A percentile compares a stretch with the other conserved stretches of the same genome.
Conservation (phyloP, 2,888 invertebrate genomes). For the Morpho helenor region DNA sequence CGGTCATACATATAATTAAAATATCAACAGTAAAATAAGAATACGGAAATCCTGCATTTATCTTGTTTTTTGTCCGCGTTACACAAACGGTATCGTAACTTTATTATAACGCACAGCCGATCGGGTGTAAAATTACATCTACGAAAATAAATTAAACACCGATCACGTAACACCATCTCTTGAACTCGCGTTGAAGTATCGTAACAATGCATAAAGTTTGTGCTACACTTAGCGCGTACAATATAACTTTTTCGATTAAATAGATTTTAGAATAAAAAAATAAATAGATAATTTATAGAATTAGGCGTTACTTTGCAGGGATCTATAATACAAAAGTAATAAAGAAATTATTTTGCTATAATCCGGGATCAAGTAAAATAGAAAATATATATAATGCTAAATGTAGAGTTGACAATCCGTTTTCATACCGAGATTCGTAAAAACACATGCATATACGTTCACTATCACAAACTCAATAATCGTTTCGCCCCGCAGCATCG, state of each 20-base stretch:
- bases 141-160: slow-evolving; percentile 47
- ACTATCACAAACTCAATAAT: no score
- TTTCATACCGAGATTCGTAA: no score
- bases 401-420: no score
- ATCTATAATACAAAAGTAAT: no score
- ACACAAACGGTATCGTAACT: slow-evolving; percentile 25
- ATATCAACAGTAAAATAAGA: neutral
- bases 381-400: no score
- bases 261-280: no score
- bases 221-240: slow-evolving; percentile 2
- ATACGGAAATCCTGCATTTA: slow-evolving; percentile 8
- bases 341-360: no score
- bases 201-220: slow-evolving; percentile 19
- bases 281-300: no score
- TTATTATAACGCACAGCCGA: slow-evolving; percentile 36
- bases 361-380: no score
- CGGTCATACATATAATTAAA: neutral
- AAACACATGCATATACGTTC: no score
- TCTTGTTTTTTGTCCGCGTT: slow-evolving; percentile 16
- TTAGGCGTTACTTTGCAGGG: no score
- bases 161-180: slow-evolving; percentile 38
- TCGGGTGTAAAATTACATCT: slow-evolving; percentile 63
- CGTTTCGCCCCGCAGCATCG: no score
- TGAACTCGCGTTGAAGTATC: slow-evolving; percentile 23
- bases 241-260: neutral